Evolutionary conservation across 2,888 invertebrate genomes (phyloP).

Genomic region (Lobophora halterata): DNA sequence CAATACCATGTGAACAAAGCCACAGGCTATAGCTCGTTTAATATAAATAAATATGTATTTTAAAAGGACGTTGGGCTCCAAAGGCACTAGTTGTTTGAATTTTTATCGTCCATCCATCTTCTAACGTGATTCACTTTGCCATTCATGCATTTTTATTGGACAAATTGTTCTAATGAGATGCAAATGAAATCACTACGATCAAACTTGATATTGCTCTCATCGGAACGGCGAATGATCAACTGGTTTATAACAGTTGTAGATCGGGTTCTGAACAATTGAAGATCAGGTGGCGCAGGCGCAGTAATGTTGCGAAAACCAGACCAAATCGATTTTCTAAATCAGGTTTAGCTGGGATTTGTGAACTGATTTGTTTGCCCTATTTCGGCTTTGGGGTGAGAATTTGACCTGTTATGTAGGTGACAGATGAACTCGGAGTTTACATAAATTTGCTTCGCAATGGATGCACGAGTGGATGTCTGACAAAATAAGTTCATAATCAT

Average conservation of each 20-base stretch:
- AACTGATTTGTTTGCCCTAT: conserved; percentile 20
- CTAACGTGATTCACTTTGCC: background rate
- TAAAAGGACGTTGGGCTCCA: too few relatives aligned
- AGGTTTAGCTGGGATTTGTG: conserved; percentile 9
- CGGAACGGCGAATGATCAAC: conserved; percentile 58
- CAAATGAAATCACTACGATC: conserved; percentile 54
- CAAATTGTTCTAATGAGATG: conserved; percentile 47
- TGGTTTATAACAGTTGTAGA: conserved; percentile 45
- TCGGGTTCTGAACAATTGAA: conserved; percentile 49
- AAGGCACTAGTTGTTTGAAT: too few relatives aligned
- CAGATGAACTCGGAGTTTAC: too few relatives aligned
- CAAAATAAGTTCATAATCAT: too few relatives aligned
- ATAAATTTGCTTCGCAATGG: too few relatives aligned
- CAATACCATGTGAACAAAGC: too few relatives aligned
- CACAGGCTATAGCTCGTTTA: too few relatives aligned
- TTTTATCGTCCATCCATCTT: background rate
- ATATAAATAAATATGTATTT: too few relatives aligned
- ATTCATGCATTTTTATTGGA: conserved; percentile 4
- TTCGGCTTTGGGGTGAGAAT: too few relatives aligned
- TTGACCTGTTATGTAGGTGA: too few relatives aligned
- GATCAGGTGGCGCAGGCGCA: conserved; percentile 49
- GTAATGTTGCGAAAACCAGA: conserved; percentile 31
- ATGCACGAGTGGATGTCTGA: too few relatives aligned
- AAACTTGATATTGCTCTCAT: conserved; percentile 68
- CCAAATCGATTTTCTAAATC: conserved; percentile 3